phyloP scores from a whole-genome alignment of 2,797 vertebrate genomes.

The Melopsittacus undulatus region DNA sequence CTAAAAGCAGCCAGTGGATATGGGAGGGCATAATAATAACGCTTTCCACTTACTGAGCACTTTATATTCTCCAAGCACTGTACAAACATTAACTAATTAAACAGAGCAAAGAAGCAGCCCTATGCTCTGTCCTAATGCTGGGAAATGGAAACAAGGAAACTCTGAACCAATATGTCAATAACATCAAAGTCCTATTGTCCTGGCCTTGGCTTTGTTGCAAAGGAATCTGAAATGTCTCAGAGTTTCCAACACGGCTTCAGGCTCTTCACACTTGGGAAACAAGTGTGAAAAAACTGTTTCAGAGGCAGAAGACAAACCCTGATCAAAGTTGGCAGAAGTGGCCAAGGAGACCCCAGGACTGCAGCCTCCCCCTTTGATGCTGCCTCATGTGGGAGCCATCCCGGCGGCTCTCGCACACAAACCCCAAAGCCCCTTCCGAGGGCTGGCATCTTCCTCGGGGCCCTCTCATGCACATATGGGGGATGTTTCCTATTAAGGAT shows the following conservation, averaged over 20 bases:
- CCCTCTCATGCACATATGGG: slow-evolving; percentile 25
- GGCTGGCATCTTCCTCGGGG: slow-evolving; percentile 54
- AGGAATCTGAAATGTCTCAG: slow-evolving; percentile 57
- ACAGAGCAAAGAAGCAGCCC: slow-evolving; percentile 53
- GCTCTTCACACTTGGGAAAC: slow-evolving; percentile 61
- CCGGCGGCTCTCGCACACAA: slow-evolving; percentile 20
- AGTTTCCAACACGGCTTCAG: slow-evolving; percentile 52
- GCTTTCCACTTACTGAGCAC: slow-evolving; percentile 59
- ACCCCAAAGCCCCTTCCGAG: not conserved
- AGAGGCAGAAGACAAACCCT: slow-evolving; percentile 33
- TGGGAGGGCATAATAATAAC: slow-evolving; percentile 41
- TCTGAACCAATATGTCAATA: slow-evolving; percentile 67
- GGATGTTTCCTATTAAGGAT: slow-evolving; percentile 73
- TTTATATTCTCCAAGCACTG: slow-evolving; percentile 63
- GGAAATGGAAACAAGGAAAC: slow-evolving; percentile 65
- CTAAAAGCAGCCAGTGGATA: not conserved
- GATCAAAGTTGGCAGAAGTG: slow-evolving; percentile 68
- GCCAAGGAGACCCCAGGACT: slow-evolving; percentile 32
- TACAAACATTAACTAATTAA: slow-evolving; percentile 68
- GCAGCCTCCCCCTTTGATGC: slow-evolving; percentile 58
- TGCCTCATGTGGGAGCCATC: slow-evolving; percentile 60
- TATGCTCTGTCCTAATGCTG: slow-evolving; percentile 44
- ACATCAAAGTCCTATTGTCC: slow-evolving; percentile 63
- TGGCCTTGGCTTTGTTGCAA: slow-evolving; percentile 66
- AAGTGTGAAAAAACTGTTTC: slow-evolving; percentile 53